Base-by-base conservation (phyloP, 1,140 invertebrate genomes). In the Temnothorax nylanderi region DNA sequence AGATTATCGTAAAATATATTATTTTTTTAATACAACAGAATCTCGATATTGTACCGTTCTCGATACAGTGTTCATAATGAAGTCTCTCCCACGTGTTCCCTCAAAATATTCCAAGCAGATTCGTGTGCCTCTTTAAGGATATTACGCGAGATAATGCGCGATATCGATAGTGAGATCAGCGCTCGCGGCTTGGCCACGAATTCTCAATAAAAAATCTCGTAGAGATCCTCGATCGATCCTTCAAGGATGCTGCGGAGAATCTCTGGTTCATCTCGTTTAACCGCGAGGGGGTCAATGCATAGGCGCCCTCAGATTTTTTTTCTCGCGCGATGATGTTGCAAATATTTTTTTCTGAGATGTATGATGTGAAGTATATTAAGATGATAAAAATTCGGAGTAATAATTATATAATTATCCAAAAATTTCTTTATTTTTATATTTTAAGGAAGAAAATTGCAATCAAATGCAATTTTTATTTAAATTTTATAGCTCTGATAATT, bases 131-230 rank as follows among this genome's bases (percentile, higher is more conserved):
- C 32, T 67, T 88, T 41, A 44, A 86, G 54, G 21, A 82, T 34
- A 21, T 56, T 34, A 8, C 1, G 32, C 34, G 72, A 89, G 64
- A 82, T 89, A 89, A 90, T 82, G 77, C 26, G 13, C 8, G 47
- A 21, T 87, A 90, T 89, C 85, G 72, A 67, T 49, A 87, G 44
- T 0, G 44, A 78, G 89, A 89, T 89, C 89, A 49, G 51, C 64
- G 76, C 84, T 74, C 26, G 76, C 16, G 67, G 88, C 88, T 87
- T 47, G 81, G 64, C 58, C 49, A 85, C 84, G 32, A 80, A 80
- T 81, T 71, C 49, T 67, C 51, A 69, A 82, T 47, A 34, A 26
- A 26, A 26, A 26, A 26, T 26, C 37, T 60, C 11, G 18, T 32
- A 32, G 41, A 62, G 85, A 90, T 89, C 60, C 44, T 54, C 58